Evolutionary conservation across 2,797 vertebrate genomes (phyloP), one percentile per base, ranked within the genome.

Genomic region (Acropternis orthonyx): DNA sequence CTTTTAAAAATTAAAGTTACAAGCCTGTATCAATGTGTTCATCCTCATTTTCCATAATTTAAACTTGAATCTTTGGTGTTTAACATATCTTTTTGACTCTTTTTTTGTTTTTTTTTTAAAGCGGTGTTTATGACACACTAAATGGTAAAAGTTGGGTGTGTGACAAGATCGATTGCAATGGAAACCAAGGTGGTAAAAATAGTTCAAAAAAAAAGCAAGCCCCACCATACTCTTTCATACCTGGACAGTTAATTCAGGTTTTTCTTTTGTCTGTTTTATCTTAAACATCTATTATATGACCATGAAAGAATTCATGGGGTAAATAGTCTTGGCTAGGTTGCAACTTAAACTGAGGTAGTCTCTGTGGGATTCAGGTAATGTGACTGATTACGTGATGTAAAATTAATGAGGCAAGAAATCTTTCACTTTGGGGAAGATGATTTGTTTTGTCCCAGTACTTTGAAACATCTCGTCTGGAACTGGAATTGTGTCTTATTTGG

Each of bases 1-100:
- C 93, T 97, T 98, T 97, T 96, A 76, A 85, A 95, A 95, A 97
- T 97, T 97, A 98, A 98, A 98, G 75, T 96, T 95, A 87, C 62
- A 94, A 95, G 83, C 90, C 92, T 97, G 78, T 96, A 72, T 96
- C 95, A 95, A 49, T 92, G 93, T 95, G 88, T 97, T 98, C 91
- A 96, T 97, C 76, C 94, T 97, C 84, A 96, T 97, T 98, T 96
- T 85, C 96, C 97, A 91, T 96, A 84, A 94, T 94, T 94, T 93
- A 83, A 91, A 83, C 89, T 90, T 86, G 88, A 79, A 94, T 77
- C 81, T 95, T 96, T 75, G 65, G 28, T 96, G 67, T 93, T 93
- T 85, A 84, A 67, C 85, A 75, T 80, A 83, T 61, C 46, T 19
- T 90, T 61, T 65, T 84, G 84, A 34, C 62, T 68, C 51, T 73